phyloP scores from a whole-genome alignment of 2,113 vertebrate genomes.

The Atrichornis clamosus region DNA sequence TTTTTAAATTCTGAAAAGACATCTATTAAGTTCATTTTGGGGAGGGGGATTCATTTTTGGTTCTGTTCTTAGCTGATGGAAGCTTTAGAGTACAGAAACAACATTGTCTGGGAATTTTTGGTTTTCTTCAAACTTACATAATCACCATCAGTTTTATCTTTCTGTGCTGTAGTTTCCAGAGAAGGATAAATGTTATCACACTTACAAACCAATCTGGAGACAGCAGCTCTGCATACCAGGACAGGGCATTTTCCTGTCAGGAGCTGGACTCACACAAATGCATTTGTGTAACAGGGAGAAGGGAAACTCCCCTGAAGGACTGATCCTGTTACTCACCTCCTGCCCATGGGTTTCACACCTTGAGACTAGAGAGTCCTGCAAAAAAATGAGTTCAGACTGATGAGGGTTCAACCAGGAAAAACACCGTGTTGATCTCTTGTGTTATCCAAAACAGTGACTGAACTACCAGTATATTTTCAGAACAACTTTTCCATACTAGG shows the following conservation, averaged over 20 bases:
- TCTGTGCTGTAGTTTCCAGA: background rate
- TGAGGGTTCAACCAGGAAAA: background rate
- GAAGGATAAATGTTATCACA: background rate
- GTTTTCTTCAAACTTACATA: background rate
- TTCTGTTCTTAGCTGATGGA: background rate
- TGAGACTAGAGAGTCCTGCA: background rate
- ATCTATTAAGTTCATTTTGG: background rate
- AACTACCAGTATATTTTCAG: background rate
- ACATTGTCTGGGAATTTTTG: background rate
- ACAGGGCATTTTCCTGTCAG: background rate
- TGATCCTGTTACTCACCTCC: background rate
- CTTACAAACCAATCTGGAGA: background rate
- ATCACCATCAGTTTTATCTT: background rate
- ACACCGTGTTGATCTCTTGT: background rate
- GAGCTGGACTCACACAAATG: background rate
- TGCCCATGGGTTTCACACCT: background rate
- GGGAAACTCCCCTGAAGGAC: background rate
- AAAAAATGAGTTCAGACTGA: background rate
- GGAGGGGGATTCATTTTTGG: fast-evolving
- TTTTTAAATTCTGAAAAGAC: background rate
- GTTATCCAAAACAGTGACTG: background rate
- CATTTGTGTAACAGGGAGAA: background rate
- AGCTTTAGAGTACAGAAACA: background rate
- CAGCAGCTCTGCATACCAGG: background rate
- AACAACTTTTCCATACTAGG: background rate